Evolutionary conservation across 2,797 vertebrate genomes (phyloP).

Genomic region (Balearica regulorum): DNA sequence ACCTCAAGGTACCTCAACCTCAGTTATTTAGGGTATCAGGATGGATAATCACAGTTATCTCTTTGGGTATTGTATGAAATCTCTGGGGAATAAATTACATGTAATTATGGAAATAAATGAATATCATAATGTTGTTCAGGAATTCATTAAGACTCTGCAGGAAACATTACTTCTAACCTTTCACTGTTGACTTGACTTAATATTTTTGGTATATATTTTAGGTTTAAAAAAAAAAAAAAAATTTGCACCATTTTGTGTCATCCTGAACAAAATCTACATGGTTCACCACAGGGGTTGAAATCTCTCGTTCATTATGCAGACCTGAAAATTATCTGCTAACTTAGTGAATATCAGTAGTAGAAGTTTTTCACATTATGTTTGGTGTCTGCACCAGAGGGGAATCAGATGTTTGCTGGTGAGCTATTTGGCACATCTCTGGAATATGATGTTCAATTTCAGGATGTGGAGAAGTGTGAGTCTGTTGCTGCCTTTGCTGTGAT

Average conservation of each 20-base stretch:
- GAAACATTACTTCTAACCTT: not conserved
- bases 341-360: not conserved
- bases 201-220: not conserved
- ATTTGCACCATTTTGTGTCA: not conserved
- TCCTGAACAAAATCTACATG: not conserved
- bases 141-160: not conserved
- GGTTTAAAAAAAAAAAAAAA: not conserved
- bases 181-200: not conserved
- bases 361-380: not conserved
- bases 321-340: not conserved
- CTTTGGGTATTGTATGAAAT: not conserved
- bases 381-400: not conserved
- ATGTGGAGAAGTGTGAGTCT: accelerated
- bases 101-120: not conserved
- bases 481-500: not conserved
- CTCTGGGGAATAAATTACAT: not conserved
- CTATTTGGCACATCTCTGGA: not conserved
- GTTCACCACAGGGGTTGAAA: not conserved
- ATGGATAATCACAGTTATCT: not conserved
- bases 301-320: not conserved
- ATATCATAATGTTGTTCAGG: not conserved
- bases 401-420: not conserved
- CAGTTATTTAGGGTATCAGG: not conserved
- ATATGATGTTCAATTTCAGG: not conserved
- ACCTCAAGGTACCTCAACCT: not conserved